Percentiles rank a stretch among this genome's conserved stretches.
Evolutionary conservation across 2,888 invertebrate genomes (phyloP).

Genomic region (Resseliella maxima): DNA sequence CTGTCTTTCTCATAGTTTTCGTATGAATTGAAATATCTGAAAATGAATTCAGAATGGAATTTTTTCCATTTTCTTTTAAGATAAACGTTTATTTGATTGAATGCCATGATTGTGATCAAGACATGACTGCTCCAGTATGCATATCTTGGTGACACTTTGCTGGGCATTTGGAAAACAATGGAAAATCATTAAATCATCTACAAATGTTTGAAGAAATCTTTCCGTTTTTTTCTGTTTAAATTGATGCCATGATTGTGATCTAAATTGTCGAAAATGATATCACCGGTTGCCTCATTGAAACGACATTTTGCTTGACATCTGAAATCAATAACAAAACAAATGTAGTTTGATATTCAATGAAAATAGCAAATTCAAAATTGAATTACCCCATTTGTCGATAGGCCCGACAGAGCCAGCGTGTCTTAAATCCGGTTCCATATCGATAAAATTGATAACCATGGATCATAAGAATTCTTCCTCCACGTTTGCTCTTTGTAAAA

Average conservation of each 20-base stretch:
- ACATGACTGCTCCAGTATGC: too few relatives aligned
- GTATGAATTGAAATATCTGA: too few relatives aligned
- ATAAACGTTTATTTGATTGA: too few relatives aligned
- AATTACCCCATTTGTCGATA: background rate
- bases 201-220: too few relatives aligned
- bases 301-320: conserved; percentile 9
- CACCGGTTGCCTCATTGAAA: background rate
- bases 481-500: background rate
- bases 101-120: too few relatives aligned
- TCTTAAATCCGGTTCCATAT: background rate
- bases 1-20: too few relatives aligned
- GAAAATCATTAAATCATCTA: too few relatives aligned
- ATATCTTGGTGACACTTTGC: too few relatives aligned
- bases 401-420: background rate
- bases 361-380: too few relatives aligned
- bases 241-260: background rate
- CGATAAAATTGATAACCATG: background rate
- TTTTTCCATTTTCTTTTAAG: too few relatives aligned
- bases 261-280: background rate
- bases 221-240: background rate
- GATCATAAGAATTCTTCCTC: background rate
- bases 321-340: background rate
- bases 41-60: too few relatives aligned
- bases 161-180: too few relatives aligned
- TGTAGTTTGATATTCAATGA: background rate